Evolutionary conservation across 1,140 invertebrate species (phyloP), one percentile per base, ranked within the genome.

Genomic region (Procambarus virginalis): DNA sequence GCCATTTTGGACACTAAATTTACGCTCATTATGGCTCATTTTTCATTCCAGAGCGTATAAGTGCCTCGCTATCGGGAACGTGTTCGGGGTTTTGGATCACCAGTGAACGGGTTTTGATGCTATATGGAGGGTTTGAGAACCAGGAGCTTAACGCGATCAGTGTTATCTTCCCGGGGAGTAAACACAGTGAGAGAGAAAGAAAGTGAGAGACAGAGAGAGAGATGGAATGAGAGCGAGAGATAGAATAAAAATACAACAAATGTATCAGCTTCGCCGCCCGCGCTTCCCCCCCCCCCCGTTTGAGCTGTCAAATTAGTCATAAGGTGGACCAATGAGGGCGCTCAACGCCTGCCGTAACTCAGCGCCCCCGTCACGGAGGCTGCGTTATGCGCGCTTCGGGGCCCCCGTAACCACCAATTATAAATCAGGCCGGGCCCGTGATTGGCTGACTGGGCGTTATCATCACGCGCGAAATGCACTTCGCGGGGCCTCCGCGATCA

Each of bases 281-380:
- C 10, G 70, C 81, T 34, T n/a, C n/a, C n/a, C 1, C 34, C 34
- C 34, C 60, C 34, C 81, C 82, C n/a, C n/a, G 20, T 84, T 45
- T 12, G 49, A 64, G 20, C 82, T 84, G 82, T 84, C 82, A 84
- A 73, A 84, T 84, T 84, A 84, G 82, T 84, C 82, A 84, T 73
- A 73, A 73, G 82, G 68, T 22, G 34, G 82, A 68, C 82, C 82
- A 84, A 84, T 84, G 10, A 70, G 60, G 46, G 82, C 20, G 46
- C 46, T 5, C n/a, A 70, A 73, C 64, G n/a, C 48, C 46, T 45
- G 45, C 51, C 48, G 75, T 84, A 84, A 84, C 64, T 84, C 82
- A 73, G 46, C 10, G 12, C 5, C 49, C 64, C 82, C 75, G 82
- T 84, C 82, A 84, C 64, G 82, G 82, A 55, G 64, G 14, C 20